These are phyloP conservation scores for Boloria euphrosyne DNA, from an alignment of 2,888 invertebrate species.

Conservation along the genomic window DNA sequence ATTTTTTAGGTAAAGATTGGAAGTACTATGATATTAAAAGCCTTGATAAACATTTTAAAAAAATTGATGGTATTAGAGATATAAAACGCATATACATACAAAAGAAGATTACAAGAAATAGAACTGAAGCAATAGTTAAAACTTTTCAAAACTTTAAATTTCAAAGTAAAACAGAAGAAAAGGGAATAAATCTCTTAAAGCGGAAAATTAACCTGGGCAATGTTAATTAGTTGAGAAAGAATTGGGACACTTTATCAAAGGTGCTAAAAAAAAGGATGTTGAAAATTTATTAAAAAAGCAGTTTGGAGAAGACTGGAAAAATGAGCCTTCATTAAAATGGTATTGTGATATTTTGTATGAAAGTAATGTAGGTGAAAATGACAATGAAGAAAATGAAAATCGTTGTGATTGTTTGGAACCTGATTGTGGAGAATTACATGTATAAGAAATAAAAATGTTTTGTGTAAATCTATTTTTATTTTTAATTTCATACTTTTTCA, in stretches of 20 bases:
- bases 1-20: neutral
- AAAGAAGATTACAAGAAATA: neutral
- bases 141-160: slow-evolving; percentile 3
- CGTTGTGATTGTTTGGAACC: slow-evolving; percentile 6
- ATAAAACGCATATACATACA: too few relatives aligned
- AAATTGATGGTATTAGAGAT: too few relatives aligned
- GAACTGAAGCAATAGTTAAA: slow-evolving; percentile 6
- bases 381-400: neutral
- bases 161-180: slow-evolving; percentile 2
- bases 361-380: slow-evolving; percentile 1
- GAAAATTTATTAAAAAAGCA: neutral
- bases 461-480: neutral
- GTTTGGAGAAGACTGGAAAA: neutral
- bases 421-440: slow-evolving; percentile 1
- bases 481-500: too few relatives aligned
- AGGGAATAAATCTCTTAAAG: neutral
- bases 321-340: slow-evolving; percentile 3
- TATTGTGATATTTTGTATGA: neutral
- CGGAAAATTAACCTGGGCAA: neutral
- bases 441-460: neutral
- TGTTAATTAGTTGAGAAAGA: neutral
- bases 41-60: neutral
- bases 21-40: slow-evolving; percentile 14
- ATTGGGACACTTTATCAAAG: slow-evolving; percentile 4
- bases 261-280: slow-evolving; percentile 7